Conservation (phyloP, 2,888 invertebrate genomes). For the Heliconius erato region DNA sequence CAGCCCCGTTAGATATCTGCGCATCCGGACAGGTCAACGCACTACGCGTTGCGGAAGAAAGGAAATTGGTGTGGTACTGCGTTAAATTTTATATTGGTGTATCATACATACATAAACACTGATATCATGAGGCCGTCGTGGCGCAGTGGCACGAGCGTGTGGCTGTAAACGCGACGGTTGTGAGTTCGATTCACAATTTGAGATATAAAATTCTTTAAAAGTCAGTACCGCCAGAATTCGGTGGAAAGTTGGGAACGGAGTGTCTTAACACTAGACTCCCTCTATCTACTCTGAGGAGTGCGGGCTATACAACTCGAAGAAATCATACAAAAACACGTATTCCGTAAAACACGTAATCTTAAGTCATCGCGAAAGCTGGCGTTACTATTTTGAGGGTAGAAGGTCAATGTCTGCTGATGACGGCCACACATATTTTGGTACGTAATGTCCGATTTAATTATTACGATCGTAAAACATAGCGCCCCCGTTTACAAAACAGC, state of each 20-base stretch:
- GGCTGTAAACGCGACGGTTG: too few species aligned
- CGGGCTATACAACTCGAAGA: not conserved
- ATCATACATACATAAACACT: not conserved
- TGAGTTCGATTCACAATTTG: too few species aligned
- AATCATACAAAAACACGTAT: not conserved
- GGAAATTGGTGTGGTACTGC: constrained; percentile 55
- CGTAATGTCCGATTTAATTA: constrained; percentile 26
- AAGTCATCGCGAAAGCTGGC: constrained; percentile 44
- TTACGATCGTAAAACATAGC: too few species aligned
- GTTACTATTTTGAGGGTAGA: constrained; percentile 68
- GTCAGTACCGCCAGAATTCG: too few species aligned
- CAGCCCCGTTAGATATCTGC: constrained; percentile 56
- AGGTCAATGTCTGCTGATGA: constrained; percentile 80
- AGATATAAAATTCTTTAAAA: too few species aligned
- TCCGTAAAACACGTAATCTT: constrained; percentile 25
- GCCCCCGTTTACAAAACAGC: constrained; percentile 51
- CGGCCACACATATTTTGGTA: constrained; percentile 54
- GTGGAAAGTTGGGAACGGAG: too few species aligned
- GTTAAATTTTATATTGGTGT: constrained; percentile 21
- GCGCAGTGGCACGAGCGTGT: too few species aligned
- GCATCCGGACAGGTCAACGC: constrained; percentile 56
- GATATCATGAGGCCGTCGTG: too few species aligned
- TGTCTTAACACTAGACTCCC: too few species aligned
- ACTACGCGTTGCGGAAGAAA: constrained; percentile 55
- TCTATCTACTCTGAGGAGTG: too few species aligned